These are phyloP conservation scores for Austrofundulus limnaeus DNA, from an alignment of 2,113 vertebrate genomes.

Conservation along the genomic window DNA sequence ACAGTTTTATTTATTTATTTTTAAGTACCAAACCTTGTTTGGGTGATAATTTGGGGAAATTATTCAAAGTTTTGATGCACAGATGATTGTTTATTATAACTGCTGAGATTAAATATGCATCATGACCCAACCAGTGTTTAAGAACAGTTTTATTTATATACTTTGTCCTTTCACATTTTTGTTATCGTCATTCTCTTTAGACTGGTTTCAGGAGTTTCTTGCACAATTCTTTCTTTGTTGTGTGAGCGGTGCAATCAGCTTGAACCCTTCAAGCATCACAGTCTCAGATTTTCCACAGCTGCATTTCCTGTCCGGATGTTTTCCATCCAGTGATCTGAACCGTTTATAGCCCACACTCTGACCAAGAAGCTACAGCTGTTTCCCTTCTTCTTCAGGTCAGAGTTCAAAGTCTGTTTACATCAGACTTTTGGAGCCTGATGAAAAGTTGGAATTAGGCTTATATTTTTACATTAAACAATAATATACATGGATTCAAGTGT, in stretches of 20 bases:
- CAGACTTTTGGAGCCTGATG: not conserved
- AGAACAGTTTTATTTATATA: not conserved
- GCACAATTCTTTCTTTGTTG: not conserved
- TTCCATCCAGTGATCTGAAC: conserved; percentile 16
- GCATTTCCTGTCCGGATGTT: conserved; percentile 45
- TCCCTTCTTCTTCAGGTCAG: conserved; percentile 16
- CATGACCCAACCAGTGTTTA: too few species aligned
- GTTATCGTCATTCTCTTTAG: not conserved
- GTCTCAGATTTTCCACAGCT: conserved; percentile 44
- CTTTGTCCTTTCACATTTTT: not conserved
- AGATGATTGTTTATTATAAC: too few species aligned
- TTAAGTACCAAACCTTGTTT: too few species aligned
- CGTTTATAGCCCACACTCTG: conserved; percentile 34
- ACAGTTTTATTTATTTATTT: too few species aligned
- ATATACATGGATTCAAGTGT: too few species aligned
- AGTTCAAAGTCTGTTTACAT: conserved; percentile 17
- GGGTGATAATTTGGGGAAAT: too few species aligned
- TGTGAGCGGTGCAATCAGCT: not conserved
- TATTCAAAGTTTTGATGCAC: too few species aligned
- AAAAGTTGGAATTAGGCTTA: not conserved
- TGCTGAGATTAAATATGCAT: too few species aligned
- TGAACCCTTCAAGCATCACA: not conserved
- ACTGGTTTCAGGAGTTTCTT: too few species aligned
- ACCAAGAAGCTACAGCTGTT: conserved; percentile 44
- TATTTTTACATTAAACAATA: too few species aligned